Conservation (phyloP, 2,797 vertebrate species). For the Calcarius lapponicus region DNA sequence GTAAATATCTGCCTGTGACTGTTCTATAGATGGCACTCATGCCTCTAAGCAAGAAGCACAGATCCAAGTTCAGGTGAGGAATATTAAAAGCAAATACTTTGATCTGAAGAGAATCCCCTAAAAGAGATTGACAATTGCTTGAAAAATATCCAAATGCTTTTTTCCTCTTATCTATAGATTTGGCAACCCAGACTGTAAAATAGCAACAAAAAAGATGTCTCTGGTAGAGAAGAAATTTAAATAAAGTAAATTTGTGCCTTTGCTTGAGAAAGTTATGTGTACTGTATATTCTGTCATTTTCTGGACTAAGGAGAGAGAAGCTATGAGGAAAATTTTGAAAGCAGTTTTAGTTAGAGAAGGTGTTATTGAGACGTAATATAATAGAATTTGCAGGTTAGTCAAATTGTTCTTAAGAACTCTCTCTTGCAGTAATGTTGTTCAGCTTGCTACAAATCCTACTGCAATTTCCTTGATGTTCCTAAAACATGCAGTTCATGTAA, state of each 20-base stretch:
- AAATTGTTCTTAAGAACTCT: neutral
- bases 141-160: neutral
- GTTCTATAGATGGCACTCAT: conserved; percentile 71
- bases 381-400: neutral
- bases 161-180: neutral
- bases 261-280: neutral
- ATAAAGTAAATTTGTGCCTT: neutral
- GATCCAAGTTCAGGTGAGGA: neutral
- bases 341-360: neutral
- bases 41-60: conserved; percentile 40
- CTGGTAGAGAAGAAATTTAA: neutral
- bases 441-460: neutral
- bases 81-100: neutral
- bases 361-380: neutral
- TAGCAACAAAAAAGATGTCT: neutral
- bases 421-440: neutral
- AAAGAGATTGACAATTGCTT: neutral
- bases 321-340: neutral
- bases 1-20: conserved; percentile 7
- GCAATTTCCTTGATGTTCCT: neutral
- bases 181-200: neutral
- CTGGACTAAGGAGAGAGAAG: neutral
- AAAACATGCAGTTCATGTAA: neutral
- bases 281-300: neutral
- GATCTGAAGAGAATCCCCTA: neutral